Evolutionary conservation across 2,113 vertebrate species (phyloP).

Genomic region (Oenanthe oenanthe): DNA sequence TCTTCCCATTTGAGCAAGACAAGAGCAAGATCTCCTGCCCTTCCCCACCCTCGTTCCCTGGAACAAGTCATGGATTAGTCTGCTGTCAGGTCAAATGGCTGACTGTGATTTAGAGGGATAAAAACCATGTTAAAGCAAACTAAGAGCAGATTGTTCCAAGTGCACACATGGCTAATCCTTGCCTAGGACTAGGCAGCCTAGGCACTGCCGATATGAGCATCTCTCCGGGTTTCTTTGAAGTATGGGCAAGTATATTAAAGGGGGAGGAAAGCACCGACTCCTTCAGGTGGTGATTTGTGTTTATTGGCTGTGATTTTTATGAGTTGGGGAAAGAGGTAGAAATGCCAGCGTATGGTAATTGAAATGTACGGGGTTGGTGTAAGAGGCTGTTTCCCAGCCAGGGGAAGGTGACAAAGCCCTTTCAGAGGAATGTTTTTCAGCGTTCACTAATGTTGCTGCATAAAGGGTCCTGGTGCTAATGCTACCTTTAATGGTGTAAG

Average conservation of each 20-base stretch:
- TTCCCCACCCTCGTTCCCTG: neutral
- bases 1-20: neutral
- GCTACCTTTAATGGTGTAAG: constrained; percentile 51
- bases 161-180: constrained; percentile 62
- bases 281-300: constrained; percentile 74
- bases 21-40: neutral
- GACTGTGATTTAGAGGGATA: constrained; percentile 63
- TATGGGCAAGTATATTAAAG: constrained; percentile 59
- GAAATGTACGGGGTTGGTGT: constrained; percentile 54
- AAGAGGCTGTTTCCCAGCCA: constrained; percentile 46
- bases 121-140: constrained; percentile 64
- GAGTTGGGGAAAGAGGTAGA: constrained; percentile 66
- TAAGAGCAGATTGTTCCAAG: constrained; percentile 69
- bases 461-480: constrained; percentile 35
- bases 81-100: constrained; percentile 55
- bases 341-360: constrained; percentile 40
- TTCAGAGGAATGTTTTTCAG: constrained; percentile 58
- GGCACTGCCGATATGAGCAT: constrained; percentile 6
- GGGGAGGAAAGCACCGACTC: constrained; percentile 47
- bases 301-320: constrained; percentile 80
- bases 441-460: constrained; percentile 24
- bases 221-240: constrained; percentile 55
- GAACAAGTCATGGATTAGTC: constrained; percentile 26
- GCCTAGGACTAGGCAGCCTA: constrained; percentile 40
- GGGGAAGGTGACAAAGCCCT: constrained; percentile 67